phyloP scores from a whole-genome alignment of 2,113 vertebrate genomes.

The Prinia subflava region DNA sequence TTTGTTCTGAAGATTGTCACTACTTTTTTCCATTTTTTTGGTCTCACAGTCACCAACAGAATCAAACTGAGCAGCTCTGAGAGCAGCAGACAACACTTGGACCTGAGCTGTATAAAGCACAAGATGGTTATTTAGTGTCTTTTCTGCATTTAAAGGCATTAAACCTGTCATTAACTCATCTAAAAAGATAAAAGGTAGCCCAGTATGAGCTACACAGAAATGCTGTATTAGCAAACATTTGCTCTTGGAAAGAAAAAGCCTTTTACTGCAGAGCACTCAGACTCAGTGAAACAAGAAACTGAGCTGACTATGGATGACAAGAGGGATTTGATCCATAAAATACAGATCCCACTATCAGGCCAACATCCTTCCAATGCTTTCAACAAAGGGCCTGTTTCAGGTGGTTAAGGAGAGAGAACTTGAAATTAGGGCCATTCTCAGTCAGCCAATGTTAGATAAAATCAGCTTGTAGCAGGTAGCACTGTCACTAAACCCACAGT shows the following conservation, averaged over 20 bases:
- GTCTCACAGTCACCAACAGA: constrained; percentile 36
- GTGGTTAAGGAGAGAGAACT: neutral
- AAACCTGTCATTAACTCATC: neutral
- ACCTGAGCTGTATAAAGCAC: constrained; percentile 77
- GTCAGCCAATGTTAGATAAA: neutral
- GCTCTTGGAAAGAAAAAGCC: neutral
- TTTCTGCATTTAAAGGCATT: neutral
- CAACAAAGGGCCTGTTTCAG: neutral
- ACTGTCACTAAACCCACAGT: neutral
- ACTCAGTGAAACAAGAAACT: neutral
- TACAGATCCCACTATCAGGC: neutral
- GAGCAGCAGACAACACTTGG: constrained; percentile 84
- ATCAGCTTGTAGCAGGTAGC: neutral
- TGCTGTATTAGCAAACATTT: neutral
- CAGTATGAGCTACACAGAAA: neutral
- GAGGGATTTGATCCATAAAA: neutral
- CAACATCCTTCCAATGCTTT: neutral
- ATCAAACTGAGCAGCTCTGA: constrained; percentile 82
- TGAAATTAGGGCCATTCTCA: neutral
- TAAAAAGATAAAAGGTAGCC: neutral
- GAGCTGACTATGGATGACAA: neutral
- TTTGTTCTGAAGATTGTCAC: neutral
- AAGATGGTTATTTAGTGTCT: neutral
- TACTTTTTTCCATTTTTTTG: neutral
- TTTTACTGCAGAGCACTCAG: neutral